Percentiles rank a stretch among this genome's conserved stretches.
Conservation (phyloP, 2,113 vertebrate species). For the Tichodroma muraria region DNA sequence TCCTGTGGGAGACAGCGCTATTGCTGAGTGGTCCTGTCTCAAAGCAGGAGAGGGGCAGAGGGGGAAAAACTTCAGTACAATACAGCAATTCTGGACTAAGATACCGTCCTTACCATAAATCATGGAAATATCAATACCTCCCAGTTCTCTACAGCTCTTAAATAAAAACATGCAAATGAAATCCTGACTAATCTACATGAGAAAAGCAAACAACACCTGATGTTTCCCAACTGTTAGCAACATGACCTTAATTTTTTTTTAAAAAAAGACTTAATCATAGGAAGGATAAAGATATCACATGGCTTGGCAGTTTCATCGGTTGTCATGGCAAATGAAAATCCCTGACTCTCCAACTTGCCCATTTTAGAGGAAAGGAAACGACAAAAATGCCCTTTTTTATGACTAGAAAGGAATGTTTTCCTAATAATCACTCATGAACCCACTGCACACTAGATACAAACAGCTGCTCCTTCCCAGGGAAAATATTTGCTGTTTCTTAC, state of each 20-base stretch:
- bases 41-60: background rate
- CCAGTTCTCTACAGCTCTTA: background rate
- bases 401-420: background rate
- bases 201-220: constrained; percentile 48
- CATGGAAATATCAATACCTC: background rate
- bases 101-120: background rate
- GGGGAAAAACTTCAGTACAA: background rate
- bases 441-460: background rate
- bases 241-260: background rate
- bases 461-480: constrained; percentile 3
- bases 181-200: background rate
- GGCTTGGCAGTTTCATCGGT: background rate
- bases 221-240: constrained; percentile 1
- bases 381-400: background rate
- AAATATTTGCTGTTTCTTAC: background rate
- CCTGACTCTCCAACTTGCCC: background rate
- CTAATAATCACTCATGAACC: background rate
- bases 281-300: constrained; percentile 13
- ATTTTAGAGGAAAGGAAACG: background rate
- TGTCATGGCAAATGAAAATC: constrained; percentile 59
- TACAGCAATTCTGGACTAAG: background rate
- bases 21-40: background rate
- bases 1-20: background rate
- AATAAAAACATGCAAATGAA: constrained; percentile 15
- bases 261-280: background rate